phyloP scores from a whole-genome alignment of 1,140 invertebrate species.

The Hyphantria cunea region DNA sequence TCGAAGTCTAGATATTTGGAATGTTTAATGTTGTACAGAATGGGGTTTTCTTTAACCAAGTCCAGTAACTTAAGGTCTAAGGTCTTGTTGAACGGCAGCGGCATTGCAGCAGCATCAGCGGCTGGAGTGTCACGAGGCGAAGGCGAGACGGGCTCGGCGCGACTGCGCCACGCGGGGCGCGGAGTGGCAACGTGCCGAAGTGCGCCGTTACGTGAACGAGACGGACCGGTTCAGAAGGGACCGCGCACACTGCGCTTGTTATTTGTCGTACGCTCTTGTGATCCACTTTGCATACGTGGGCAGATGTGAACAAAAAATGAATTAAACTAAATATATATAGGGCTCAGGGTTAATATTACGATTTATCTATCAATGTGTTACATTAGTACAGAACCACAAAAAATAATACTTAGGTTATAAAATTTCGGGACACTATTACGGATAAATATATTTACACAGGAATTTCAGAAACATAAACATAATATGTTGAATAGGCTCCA shows the following conservation, averaged over 20 bases:
- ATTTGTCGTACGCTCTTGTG: too few species aligned
- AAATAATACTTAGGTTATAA: too few species aligned
- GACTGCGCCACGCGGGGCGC: conserved; percentile 12
- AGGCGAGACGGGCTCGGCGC: conserved; percentile 4
- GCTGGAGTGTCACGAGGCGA: conserved; percentile 28
- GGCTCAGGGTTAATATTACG: too few species aligned
- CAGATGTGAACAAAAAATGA: too few species aligned
- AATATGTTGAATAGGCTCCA: too few species aligned
- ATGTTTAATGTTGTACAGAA: conserved; percentile 60
- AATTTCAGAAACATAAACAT: too few species aligned
- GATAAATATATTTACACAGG: too few species aligned
- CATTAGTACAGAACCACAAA: too few species aligned
- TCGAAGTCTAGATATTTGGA: conserved; percentile 64
- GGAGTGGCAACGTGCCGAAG: conserved; percentile 62
- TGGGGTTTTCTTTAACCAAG: conserved; percentile 58
- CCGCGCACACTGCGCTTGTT: conserved; percentile 2
- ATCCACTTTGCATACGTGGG: too few species aligned
- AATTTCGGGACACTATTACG: too few species aligned
- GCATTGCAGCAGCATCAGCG: conserved; percentile 43
- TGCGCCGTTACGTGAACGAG: conserved; percentile 8
- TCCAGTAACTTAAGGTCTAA: conserved; percentile 59
- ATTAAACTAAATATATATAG: too few species aligned
- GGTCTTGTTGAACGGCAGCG: conserved; percentile 61
- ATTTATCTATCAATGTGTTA: too few species aligned
- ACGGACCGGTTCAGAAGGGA: conserved; percentile 7